Evolutionary conservation across 1,140 invertebrate genomes (phyloP).

Genomic region (Amyelois transitella): DNA sequence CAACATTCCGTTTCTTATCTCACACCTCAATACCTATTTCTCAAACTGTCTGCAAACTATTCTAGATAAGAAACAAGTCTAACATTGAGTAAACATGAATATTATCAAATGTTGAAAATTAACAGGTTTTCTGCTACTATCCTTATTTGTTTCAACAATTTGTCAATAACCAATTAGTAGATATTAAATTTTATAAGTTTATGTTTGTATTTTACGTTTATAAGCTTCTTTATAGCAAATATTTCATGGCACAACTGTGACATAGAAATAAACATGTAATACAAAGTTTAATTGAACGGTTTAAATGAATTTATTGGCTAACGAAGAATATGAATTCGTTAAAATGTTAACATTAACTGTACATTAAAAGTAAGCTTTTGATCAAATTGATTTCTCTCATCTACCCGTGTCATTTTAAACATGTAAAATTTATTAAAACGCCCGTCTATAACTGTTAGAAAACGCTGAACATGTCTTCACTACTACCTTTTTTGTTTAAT

Average conservation of each 20-base stretch:
- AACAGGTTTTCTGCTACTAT: neutral
- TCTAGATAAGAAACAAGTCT: constrained; percentile 2
- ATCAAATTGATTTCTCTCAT: neutral
- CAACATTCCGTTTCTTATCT: neutral
- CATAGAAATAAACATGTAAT: no score
- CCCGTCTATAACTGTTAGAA: neutral
- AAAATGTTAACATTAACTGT: no score
- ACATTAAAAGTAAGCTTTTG: no score
- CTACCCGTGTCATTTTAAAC: neutral
- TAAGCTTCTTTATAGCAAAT: no score
- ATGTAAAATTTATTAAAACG: neutral
- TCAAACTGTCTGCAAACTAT: neutral
- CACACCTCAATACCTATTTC: neutral
- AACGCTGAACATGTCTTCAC: neutral
- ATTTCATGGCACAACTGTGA: no score
- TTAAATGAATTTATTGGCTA: no score
- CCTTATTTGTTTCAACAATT: neutral
- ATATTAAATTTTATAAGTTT: no score
- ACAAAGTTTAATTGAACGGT: no score
- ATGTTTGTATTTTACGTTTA: no score
- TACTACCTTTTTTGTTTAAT: neutral
- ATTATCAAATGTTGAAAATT: neutral
- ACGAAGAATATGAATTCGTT: no score
- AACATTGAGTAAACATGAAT: constrained; percentile 1
- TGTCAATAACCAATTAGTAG: no score